phyloP scores from a whole-genome alignment of 2,113 vertebrate genomes.

The Motacilla alba region DNA sequence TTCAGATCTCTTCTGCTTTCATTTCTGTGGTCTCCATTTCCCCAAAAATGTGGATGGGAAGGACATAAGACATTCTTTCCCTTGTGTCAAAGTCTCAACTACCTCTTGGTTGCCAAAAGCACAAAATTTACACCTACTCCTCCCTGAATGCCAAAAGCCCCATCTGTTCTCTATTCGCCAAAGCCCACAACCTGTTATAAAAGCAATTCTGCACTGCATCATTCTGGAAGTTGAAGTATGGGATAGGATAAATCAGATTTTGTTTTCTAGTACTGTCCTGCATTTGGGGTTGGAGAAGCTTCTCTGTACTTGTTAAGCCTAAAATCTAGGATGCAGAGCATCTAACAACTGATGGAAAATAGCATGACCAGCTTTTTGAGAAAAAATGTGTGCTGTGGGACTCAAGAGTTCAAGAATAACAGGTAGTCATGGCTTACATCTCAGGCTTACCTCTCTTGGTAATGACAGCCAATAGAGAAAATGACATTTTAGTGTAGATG shows the following conservation, averaged over 20 bases:
- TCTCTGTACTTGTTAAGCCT: not conserved
- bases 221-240: constrained; percentile 8
- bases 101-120: constrained; percentile 55
- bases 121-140: constrained; percentile 55
- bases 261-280: constrained; percentile 4
- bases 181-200: constrained; percentile 54
- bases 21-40: not conserved
- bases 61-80: constrained; percentile 19
- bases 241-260: not conserved
- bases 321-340: not conserved
- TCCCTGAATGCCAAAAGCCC: constrained; percentile 52
- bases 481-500: constrained; percentile 4
- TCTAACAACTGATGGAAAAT: not conserved
- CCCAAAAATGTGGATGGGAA: not conserved
- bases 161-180: constrained; percentile 52
- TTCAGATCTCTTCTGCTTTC: not conserved
- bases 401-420: not conserved
- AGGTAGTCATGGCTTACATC: not conserved
- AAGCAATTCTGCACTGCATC: constrained; percentile 33
- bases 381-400: not conserved
- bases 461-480: not conserved
- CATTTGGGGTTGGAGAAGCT: not conserved
- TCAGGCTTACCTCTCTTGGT: not conserved
- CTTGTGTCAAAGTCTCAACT: constrained; percentile 48
- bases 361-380: not conserved